Conservation (phyloP, 2,888 invertebrate genomes). For the Hypercompe scribonia region DNA sequence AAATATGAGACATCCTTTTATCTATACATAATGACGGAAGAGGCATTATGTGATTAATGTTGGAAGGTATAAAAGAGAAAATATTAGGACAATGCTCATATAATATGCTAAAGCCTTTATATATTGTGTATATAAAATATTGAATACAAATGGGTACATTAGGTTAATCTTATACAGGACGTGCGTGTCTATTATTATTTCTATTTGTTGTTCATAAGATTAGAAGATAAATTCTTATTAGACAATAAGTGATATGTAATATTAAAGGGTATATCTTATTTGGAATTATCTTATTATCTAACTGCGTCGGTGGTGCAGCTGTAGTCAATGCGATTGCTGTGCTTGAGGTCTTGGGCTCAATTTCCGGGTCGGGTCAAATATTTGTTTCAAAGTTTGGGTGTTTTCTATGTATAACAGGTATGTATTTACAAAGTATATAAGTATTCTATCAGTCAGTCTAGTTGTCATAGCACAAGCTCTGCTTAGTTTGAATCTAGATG, state of each 20-base stretch:
- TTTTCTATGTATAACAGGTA: too few relatives aligned
- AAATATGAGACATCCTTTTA: background rate
- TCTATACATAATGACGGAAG: background rate
- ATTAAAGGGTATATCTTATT: background rate
- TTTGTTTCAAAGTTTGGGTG: too few relatives aligned
- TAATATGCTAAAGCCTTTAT: conserved; percentile 8
- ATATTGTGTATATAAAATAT: conserved; percentile 8
- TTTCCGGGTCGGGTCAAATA: too few relatives aligned
- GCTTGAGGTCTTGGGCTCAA: too few relatives aligned
- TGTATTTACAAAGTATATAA: too few relatives aligned
- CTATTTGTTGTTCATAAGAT: background rate
- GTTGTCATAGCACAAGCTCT: too few relatives aligned
- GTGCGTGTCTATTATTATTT: background rate
- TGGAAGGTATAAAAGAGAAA: conserved; percentile 5
- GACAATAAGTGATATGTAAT: background rate
- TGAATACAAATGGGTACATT: conserved; percentile 11
- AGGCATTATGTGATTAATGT: conserved; percentile 5
- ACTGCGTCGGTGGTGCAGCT: too few relatives aligned
- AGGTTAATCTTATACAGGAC: conserved; percentile 4
- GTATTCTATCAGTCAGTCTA: too few relatives aligned
- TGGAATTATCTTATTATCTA: background rate
- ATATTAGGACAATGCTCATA: conserved; percentile 5
- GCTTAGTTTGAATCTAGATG: too few relatives aligned
- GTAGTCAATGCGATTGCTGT: too few relatives aligned
- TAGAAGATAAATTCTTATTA: background rate